Base-by-base conservation (phyloP, 92 coral and sea anemone species). In the Zoanthus gigantus region DNA sequence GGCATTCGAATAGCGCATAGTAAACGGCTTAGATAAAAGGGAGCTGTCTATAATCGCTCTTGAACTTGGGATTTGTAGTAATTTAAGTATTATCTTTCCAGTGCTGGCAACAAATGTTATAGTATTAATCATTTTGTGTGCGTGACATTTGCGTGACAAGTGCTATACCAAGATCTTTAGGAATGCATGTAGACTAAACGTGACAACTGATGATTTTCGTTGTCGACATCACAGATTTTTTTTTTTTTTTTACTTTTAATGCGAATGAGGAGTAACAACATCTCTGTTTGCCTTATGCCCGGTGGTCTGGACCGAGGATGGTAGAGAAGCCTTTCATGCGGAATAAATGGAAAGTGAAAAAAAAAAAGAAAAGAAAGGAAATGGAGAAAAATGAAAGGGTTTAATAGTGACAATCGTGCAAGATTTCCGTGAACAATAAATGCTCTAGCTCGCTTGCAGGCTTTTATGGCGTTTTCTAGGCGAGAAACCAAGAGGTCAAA, bases 1-100 rank as follows among this genome's bases (percentile, higher is more conserved):
- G 80, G 80, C 80, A 75, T 75, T 75, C 80, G 80, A 75, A 75
- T 75, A 75, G 80, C 80, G 80, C 80, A 75, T 75, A 75, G 80
- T 75, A 75, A 75, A 75, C 80, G 60, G 80, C 80, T 75, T 75
- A 75, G 80, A 75, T 75, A 75, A 75, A 75, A 75, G 80, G 80
- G 80, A 75, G 80, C 80, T 75, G 80, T 75, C 80, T 75, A 75
- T 75, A 75, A 75, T 75, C 80, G 80, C 80, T 75, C 80, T 75
- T 75, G 80, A 75, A 75, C 80, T 75, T 75, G 80, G 80, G 80
- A 75, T 75, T 75, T 75, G 60, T 45, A 75, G 80, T 75, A 75
- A 75, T 75, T 75, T 75, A 75, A 75, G 80, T 75, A 75, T 75
- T 75, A 75, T 75, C 80, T 75, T 75, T 75, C 80, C 80, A 75